These are phyloP conservation scores for Apistogramma diplotaenia DNA, from an alignment of 2,113 vertebrate species.

Conservation along the genomic window DNA sequence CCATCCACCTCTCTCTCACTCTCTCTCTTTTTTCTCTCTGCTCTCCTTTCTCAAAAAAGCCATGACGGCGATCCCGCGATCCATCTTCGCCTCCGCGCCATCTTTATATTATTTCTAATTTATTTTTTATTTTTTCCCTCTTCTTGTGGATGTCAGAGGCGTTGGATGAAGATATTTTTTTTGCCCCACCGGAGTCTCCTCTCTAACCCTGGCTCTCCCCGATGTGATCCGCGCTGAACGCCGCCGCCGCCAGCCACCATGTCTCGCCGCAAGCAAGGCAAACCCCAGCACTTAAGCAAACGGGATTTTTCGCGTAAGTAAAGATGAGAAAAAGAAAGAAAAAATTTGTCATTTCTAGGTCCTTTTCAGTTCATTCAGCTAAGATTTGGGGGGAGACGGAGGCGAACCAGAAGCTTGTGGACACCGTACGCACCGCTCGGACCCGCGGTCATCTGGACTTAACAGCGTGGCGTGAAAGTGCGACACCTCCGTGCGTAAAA, in stretches of 20 bases:
- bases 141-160: constrained; percentile 92
- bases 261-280: constrained; percentile 99
- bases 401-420: constrained; percentile 52
- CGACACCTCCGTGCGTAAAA: constrained; percentile 65
- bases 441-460: constrained; percentile 77
- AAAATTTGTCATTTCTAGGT: constrained; percentile 73
- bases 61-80: constrained; percentile 99
- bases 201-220: constrained; percentile 93
- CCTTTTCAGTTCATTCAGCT: constrained; percentile 60
- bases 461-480: constrained; percentile 57
- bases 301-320: constrained; percentile 99
- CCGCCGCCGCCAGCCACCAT: constrained; percentile 91
- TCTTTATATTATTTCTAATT: constrained; percentile 99
- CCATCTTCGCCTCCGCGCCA: constrained; percentile 98
- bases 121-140: constrained; percentile 79
- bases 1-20: constrained; percentile 76
- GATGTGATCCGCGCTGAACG: constrained; percentile 90
- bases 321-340: constrained; percentile 67
- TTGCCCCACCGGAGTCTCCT: constrained; percentile 91
- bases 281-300: constrained; percentile 99
- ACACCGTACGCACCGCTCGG: constrained; percentile 75
- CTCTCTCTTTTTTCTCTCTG: constrained; percentile 70
- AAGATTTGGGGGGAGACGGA: neutral
- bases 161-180: constrained; percentile 97
- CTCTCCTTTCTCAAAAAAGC: constrained; percentile 85